Percentiles rank a stretch among this genome's conserved stretches.
Evolutionary conservation across 2,113 vertebrate genomes (phyloP).

Genomic region (Myrmophylax atrothorax): DNA sequence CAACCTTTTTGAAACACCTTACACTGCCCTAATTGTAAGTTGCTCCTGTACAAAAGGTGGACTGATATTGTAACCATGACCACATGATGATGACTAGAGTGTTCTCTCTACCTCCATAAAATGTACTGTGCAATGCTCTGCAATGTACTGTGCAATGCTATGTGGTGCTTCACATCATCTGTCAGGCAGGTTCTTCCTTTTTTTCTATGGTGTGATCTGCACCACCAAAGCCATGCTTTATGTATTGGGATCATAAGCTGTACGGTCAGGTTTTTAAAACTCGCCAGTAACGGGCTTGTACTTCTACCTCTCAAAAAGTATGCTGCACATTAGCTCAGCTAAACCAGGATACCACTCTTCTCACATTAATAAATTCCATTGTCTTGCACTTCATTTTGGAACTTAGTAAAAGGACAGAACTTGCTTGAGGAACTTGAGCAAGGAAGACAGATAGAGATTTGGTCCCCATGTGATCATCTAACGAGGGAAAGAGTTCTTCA

Average conservation of each 20-base stretch:
- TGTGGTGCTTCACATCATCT: not conserved
- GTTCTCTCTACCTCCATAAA: not conserved
- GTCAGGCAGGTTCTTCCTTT: not conserved
- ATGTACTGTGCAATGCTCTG: rapidly evolving
- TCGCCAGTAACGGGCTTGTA: not conserved
- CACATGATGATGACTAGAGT: not conserved
- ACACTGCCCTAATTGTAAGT: not conserved
- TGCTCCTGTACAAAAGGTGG: not conserved
- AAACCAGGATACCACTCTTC: not conserved
- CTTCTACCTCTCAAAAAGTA: not conserved
- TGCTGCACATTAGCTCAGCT: not conserved
- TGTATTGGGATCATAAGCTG: not conserved
- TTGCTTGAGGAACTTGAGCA: not conserved
- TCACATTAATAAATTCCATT: not conserved
- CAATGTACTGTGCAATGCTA: not conserved
- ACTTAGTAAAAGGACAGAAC: not conserved
- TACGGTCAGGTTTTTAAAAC: not conserved
- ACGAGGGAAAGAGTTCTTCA: not conserved
- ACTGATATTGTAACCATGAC: not conserved
- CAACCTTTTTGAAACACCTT: not conserved
- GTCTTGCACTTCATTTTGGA: not conserved
- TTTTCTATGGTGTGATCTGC: not conserved
- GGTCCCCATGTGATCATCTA: not conserved
- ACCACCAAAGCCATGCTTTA: not conserved
- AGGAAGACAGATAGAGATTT: not conserved